phyloP scores from a whole-genome alignment of 2,888 invertebrate genomes.

The Proisotoma minuta region DNA sequence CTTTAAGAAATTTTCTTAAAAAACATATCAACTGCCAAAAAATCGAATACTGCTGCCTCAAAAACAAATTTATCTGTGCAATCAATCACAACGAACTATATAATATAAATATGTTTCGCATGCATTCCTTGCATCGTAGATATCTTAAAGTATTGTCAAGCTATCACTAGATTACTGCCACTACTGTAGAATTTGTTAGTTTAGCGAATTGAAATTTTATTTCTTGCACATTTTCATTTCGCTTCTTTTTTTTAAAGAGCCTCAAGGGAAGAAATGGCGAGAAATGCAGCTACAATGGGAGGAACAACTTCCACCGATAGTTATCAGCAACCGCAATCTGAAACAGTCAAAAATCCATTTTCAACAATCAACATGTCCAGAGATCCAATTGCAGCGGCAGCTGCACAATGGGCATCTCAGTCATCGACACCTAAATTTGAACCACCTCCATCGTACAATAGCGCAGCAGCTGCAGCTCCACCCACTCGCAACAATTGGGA shows the following conservation, averaged over 20 bases:
- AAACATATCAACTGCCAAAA: too few relatives aligned
- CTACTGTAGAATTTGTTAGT: too few relatives aligned
- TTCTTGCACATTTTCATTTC: conserved; percentile 17
- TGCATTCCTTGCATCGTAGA: too few relatives aligned
- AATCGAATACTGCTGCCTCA: too few relatives aligned
- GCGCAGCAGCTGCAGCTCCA: conserved; percentile 4
- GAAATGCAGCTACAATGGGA: conserved; percentile 36
- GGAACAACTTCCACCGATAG: conserved; percentile 18
- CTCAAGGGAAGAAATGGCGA: conserved; percentile 46
- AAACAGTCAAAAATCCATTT: conserved; percentile 1
- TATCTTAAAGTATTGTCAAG: too few relatives aligned
- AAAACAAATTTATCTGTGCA: too few relatives aligned
- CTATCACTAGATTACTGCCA: too few relatives aligned
- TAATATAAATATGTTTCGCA: too few relatives aligned
- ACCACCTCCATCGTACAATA: conserved; percentile 39
- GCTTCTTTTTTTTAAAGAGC: conserved; percentile 36
- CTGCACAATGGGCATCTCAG: conserved; percentile 37
- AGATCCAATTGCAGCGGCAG: conserved; percentile 36
- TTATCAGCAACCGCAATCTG: conserved; percentile 16
- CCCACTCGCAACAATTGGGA: conserved; percentile 33
- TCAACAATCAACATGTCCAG: not conserved
- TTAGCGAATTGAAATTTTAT: conserved; percentile 21
- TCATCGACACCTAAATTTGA: conserved; percentile 25
- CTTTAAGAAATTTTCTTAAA: too few relatives aligned
- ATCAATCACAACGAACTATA: too few relatives aligned